A percentile compares a stretch with the other conserved stretches of the same genome.
phyloP scores from a whole-genome alignment of 1,140 invertebrate species.

The Tetraneura akinire region DNA sequence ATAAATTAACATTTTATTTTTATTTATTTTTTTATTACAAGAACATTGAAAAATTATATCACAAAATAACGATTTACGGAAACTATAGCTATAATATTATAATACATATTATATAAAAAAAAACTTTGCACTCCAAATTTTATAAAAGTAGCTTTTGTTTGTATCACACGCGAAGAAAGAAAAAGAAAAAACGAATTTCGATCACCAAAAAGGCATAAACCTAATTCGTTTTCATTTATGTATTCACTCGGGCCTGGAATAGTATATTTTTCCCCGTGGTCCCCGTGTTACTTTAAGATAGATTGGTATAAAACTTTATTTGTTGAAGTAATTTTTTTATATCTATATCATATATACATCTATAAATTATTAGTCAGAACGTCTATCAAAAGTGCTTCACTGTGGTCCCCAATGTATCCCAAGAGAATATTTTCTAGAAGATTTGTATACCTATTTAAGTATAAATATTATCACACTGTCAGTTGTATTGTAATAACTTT shows the following conservation, averaged over 20 bases:
- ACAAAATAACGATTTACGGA: too few species aligned
- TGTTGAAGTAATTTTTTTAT: neutral
- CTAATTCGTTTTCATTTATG: constrained; percentile 45
- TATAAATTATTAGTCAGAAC: neutral
- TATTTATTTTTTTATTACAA: too few species aligned
- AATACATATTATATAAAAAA: too few species aligned
- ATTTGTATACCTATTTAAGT: neutral
- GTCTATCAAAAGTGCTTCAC: neutral
- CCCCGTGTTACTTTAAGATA: constrained; percentile 5
- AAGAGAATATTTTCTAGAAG: neutral
- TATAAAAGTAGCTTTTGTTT: neutral
- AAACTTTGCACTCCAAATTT: neutral
- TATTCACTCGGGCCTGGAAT: neutral
- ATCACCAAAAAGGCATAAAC: constrained; percentile 12
- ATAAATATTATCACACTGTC: neutral
- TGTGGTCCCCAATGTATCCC: neutral
- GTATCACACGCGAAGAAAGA: too few species aligned
- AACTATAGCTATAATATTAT: too few species aligned
- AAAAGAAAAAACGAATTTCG: neutral
- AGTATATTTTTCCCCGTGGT: neutral
- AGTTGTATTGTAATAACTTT: too few species aligned
- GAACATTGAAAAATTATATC: too few species aligned
- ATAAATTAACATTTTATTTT: too few species aligned
- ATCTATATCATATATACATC: neutral
- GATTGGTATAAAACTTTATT: constrained; percentile 20